Evolutionary conservation across 2,888 invertebrate species (phyloP).

Genomic region (Physocephala rufipes): DNA sequence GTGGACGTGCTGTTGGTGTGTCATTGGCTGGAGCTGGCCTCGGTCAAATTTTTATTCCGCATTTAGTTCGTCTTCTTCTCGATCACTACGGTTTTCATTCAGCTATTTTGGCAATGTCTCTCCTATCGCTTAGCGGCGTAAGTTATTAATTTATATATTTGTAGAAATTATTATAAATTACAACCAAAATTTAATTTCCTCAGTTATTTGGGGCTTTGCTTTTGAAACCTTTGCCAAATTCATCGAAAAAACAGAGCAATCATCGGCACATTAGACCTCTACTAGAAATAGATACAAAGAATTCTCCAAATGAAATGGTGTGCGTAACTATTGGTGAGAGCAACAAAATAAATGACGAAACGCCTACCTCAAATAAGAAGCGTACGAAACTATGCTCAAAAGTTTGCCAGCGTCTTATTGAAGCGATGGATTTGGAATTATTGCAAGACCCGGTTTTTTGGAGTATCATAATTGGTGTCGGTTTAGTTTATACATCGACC

Average conservation of each 20-base stretch:
- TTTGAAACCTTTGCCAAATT: constrained; percentile 70
- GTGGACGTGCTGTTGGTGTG: constrained; percentile 78
- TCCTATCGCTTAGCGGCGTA: constrained; percentile 74
- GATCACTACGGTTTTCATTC: constrained; percentile 73
- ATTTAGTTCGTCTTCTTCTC: constrained; percentile 73
- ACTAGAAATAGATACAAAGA: constrained; percentile 47
- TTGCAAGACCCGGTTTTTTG: constrained; percentile 72
- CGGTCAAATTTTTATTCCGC: constrained; percentile 80
- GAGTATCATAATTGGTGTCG: constrained; percentile 75
- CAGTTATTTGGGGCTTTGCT: constrained; percentile 71
- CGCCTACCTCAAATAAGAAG: neutral
- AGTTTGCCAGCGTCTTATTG: constrained; percentile 59
- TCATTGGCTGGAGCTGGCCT: constrained; percentile 80
- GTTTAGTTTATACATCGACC: constrained; percentile 74
- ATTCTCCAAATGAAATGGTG: constrained; percentile 22
- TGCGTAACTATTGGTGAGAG: constrained; percentile 30
- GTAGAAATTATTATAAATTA: neutral
- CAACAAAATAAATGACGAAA: constrained; percentile 40
- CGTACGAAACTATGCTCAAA: constrained; percentile 49
- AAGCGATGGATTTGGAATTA: constrained; percentile 72
- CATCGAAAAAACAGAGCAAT: constrained; percentile 58
- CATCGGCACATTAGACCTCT: constrained; percentile 55
- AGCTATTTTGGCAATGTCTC: constrained; percentile 73
- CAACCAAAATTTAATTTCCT: constrained; percentile 12
- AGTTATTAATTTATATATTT: constrained; percentile 50